Conservation (phyloP, 2,113 vertebrate genomes). For the Narcine bancroftii region DNA sequence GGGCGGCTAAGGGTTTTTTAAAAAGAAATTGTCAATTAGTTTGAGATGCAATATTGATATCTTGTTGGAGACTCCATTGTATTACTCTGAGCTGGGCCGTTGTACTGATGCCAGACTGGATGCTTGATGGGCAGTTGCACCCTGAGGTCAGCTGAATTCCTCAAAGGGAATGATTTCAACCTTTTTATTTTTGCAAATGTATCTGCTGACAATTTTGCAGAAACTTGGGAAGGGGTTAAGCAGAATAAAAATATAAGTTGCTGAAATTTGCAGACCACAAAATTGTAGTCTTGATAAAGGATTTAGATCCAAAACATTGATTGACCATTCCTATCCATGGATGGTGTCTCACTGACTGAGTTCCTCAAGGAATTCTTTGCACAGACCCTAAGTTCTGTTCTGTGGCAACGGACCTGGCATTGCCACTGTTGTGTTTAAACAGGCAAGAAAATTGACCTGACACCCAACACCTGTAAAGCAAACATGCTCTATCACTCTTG, state of each 20-base stretch:
- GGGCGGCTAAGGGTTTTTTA: not conserved
- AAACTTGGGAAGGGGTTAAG: not conserved
- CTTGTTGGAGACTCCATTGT: not conserved
- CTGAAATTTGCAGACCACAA: too few relatives aligned
- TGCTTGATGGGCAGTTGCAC: constrained; percentile 4
- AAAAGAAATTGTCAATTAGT: not conserved
- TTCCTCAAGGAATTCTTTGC: too few relatives aligned
- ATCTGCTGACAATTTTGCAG: not conserved
- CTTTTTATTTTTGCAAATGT: not conserved
- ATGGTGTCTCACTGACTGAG: too few relatives aligned
- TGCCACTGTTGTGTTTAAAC: too few relatives aligned
- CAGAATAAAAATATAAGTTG: too few relatives aligned
- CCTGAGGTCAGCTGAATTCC: constrained; percentile 10
- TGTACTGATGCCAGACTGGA: not conserved
- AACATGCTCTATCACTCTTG: too few relatives aligned
- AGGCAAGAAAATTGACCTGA: too few relatives aligned
- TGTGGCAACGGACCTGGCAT: not conserved
- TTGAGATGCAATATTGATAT: not conserved
- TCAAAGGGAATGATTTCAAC: constrained; percentile 2
- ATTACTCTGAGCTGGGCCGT: not conserved
- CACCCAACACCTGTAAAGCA: too few relatives aligned
- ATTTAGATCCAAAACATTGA: too few relatives aligned
- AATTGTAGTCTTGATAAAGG: too few relatives aligned
- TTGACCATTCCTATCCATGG: too few relatives aligned
- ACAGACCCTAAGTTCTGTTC: not conserved